Conservation (phyloP, 2,888 invertebrate genomes). For the Drosophila stalkeri region DNA sequence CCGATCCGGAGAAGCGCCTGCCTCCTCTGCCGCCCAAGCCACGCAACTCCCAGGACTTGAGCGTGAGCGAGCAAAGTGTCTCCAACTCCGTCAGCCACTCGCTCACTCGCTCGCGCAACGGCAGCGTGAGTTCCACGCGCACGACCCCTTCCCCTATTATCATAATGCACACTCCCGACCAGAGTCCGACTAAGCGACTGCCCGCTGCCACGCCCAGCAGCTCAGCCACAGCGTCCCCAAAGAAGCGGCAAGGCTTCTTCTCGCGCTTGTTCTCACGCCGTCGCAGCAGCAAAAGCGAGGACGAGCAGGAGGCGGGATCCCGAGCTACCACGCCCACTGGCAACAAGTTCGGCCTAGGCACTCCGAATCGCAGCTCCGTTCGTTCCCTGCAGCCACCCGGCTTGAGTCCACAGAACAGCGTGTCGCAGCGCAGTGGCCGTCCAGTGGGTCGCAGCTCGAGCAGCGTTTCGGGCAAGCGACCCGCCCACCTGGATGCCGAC, state of each 20-base stretch:
- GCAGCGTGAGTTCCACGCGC: conserved; percentile 77
- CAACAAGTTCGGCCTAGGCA: conserved; percentile 81
- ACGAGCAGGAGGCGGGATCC: conserved; percentile 55
- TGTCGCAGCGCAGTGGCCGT: conserved; percentile 74
- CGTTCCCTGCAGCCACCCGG: conserved; percentile 85
- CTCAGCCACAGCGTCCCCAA: conserved; percentile 85
- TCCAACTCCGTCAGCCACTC: conserved; percentile 63
- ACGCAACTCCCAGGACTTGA: conserved; percentile 86
- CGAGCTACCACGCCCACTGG: conserved; percentile 72
- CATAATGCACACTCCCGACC: conserved; percentile 85
- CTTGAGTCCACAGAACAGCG: conserved; percentile 78
- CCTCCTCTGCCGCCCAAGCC: conserved; percentile 94
- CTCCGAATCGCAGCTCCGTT: conserved; percentile 82
- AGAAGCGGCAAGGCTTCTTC: conserved; percentile 88
- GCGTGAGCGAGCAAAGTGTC: conserved; percentile 61
- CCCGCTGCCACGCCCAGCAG: conserved; percentile 79
- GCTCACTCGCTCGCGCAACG: conserved; percentile 69
- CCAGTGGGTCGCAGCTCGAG: conserved; percentile 88
- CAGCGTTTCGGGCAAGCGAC: conserved; percentile 87
- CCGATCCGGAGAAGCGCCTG: conserved; percentile 87
- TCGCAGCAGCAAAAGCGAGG: conserved; percentile 84
- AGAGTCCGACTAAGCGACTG: conserved; percentile 86
- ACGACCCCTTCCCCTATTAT: conserved; percentile 84
- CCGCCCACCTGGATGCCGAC: conserved; percentile 86
- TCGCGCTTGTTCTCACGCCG: conserved; percentile 88